A percentile compares a stretch with the other conserved stretches of the same genome.
Evolutionary conservation across 2,797 vertebrate species (phyloP).

Genomic region (Podarcis lilfordi): DNA sequence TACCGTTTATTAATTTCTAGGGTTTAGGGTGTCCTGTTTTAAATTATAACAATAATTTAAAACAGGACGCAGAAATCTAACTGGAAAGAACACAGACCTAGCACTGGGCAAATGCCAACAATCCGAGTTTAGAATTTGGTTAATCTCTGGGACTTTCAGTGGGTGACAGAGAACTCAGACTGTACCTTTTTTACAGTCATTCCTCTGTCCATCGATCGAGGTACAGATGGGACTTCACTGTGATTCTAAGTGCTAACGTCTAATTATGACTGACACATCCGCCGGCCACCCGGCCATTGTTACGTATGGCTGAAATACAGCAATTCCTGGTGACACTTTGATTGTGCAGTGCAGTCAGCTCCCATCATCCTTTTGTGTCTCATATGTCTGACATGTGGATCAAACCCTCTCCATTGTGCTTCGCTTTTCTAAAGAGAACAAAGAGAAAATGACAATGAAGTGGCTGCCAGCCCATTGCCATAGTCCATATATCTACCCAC

Average conservation of each 20-base stretch:
- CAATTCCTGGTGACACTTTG: conserved; percentile 34
- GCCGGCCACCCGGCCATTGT: not conserved
- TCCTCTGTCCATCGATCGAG: conserved; percentile 16
- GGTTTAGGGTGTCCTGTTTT: not conserved
- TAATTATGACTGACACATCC: not conserved
- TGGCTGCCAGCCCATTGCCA: conserved; percentile 67
- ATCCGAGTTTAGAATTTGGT: conserved; percentile 49
- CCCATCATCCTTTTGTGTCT: conserved; percentile 68
- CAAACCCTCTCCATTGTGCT: conserved; percentile 71
- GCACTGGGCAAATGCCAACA: not conserved
- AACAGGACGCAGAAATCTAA: not conserved
- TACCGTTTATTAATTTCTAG: not conserved
- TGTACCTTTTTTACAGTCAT: conserved; percentile 32
- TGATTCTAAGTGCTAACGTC: conserved; percentile 26
- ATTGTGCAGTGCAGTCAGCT: conserved; percentile 53
- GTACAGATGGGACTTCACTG: not conserved
- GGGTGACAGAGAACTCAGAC: conserved; percentile 42
- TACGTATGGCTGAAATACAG: conserved; percentile 33
- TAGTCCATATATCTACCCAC: conserved; percentile 73
- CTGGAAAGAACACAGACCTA: not conserved
- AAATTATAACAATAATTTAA: not conserved
- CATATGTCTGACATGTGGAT: conserved; percentile 76
- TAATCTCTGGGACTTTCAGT: conserved; percentile 38
- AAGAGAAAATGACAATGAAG: conserved; percentile 76
- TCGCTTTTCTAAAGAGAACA: conserved; percentile 72